phyloP scores from a whole-genome alignment of 2,888 invertebrate species.

The Leptopterna dolabrata region DNA sequence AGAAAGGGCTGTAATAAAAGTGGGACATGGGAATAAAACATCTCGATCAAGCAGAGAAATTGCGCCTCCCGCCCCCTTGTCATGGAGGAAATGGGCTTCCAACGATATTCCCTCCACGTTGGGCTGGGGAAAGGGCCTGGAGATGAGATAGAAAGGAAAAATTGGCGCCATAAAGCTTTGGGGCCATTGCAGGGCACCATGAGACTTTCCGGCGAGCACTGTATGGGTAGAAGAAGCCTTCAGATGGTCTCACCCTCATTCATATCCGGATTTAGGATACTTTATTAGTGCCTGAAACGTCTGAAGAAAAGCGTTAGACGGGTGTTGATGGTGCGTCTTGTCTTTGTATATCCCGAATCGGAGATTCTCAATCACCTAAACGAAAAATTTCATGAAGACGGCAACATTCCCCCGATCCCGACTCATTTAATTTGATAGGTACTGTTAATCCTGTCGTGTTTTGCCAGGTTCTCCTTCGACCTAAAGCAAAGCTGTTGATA shows the following conservation, averaged over 20 bases:
- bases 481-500: no score
- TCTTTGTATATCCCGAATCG: background rate
- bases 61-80: conserved; percentile 35
- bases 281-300: background rate
- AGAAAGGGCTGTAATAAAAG: conserved; percentile 40
- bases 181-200: background rate
- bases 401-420: no score
- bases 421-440: no score
- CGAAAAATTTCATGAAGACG: no score
- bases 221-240: background rate
- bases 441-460: no score
- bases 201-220: background rate
- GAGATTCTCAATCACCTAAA: background rate
- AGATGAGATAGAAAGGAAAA: conserved; percentile 41
- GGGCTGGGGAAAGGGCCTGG: conserved; percentile 18
- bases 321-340: background rate
- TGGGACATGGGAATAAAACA: conserved; percentile 53
- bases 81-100: conserved; percentile 40
- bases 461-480: no score
- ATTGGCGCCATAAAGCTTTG: conserved; percentile 45
- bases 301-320: background rate
- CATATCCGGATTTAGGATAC: background rate
- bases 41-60: conserved; percentile 50
- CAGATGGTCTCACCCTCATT: background rate
- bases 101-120: conserved; percentile 49